These are phyloP conservation scores for Halcyon badia DNA, from an alignment of 2,797 vertebrate genomes.

Conservation along the genomic window DNA sequence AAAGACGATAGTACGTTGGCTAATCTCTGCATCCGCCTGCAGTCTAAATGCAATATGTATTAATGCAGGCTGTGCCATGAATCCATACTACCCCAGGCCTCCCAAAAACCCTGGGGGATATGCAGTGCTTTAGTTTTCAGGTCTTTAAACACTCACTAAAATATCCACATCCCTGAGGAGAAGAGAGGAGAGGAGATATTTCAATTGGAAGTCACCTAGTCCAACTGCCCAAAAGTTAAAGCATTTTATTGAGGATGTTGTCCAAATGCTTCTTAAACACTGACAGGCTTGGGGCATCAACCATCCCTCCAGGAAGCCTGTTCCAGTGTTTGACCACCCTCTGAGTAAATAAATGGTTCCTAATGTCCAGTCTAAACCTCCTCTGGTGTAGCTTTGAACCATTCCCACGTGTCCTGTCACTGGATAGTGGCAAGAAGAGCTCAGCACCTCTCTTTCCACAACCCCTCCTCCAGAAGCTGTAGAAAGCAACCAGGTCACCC, in stretches of 20 bases:
- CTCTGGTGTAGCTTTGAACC: not conserved
- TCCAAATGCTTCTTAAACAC: not conserved
- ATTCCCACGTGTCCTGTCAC: not conserved
- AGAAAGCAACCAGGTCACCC: not conserved
- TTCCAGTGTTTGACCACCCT: not conserved
- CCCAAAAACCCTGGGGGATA: rapidly evolving
- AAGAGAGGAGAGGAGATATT: not conserved
- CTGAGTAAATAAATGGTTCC: not conserved
- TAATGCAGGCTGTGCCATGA: not conserved
- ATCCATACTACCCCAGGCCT: not conserved
- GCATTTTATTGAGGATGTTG: too few relatives aligned
- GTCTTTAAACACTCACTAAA: not conserved
- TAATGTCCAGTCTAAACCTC: not conserved
- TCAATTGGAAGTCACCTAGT: not conserved
- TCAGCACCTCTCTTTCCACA: not conserved
- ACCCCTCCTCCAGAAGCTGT: not conserved
- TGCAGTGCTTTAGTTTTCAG: not conserved
- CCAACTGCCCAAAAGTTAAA: not conserved
- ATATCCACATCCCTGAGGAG: not conserved
- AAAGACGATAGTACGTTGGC: not conserved
- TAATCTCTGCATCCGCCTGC: not conserved
- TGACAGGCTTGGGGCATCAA: rapidly evolving
- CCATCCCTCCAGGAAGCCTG: not conserved
- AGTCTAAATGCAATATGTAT: not conserved
- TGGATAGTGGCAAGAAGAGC: not conserved